phyloP scores from a whole-genome alignment of 2,797 vertebrate species.

The Leptatherina wallacei region DNA sequence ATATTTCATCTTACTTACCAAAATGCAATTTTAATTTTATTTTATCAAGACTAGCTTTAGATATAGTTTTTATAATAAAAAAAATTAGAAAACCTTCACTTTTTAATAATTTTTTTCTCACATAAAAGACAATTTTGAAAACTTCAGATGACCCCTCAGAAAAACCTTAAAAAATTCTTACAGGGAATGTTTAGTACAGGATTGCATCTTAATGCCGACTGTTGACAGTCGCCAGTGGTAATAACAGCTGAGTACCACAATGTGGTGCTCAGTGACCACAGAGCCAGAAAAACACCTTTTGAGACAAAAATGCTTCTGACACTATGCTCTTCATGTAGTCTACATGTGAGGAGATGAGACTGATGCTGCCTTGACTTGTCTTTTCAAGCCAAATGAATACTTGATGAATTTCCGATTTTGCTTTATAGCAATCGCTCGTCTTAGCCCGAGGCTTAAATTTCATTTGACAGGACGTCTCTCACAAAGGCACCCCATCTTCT shows the following conservation, averaged over 20 bases:
- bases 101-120: no score
- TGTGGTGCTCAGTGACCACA: constrained; percentile 69
- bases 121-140: no score
- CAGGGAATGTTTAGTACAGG: no score
- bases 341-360: constrained; percentile 29
- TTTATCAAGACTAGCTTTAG: no score
- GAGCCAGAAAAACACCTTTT: neutral
- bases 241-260: constrained; percentile 64
- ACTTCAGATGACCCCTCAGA: no score
- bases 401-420: constrained; percentile 77
- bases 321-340: constrained; percentile 23
- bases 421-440: constrained; percentile 72
- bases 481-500: constrained; percentile 72
- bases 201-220: neutral
- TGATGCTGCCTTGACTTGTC: constrained; percentile 63
- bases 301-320: constrained; percentile 4
- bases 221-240: constrained; percentile 20
- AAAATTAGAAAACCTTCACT: no score
- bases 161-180: no score
- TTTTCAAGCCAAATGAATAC: constrained; percentile 78
- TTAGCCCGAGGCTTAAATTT: constrained; percentile 64
- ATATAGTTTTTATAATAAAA: no score
- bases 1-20: no score
- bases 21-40: no score
- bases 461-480: constrained; percentile 71